These are phyloP conservation scores for Myripristis murdjan DNA, from an alignment of 2,797 vertebrate genomes.

Conservation along the genomic window DNA sequence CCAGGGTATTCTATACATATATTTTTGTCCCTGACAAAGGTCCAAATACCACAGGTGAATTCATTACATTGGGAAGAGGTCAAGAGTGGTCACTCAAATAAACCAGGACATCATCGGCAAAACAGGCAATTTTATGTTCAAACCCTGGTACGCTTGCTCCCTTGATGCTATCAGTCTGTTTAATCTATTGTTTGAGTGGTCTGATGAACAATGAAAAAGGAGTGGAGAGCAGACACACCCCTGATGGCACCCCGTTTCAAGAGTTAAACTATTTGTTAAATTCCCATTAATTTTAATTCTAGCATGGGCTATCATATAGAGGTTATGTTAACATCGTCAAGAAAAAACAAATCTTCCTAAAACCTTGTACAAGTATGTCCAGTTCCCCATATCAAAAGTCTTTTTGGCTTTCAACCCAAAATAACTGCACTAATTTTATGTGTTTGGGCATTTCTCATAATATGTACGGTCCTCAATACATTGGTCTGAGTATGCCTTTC, in stretches of 20 bases:
- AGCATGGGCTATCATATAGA: conserved; percentile 9
- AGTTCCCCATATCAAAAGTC: conserved; percentile 24
- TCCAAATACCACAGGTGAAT: background rate
- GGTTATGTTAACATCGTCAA: conserved; percentile 4
- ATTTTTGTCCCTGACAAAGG: conserved; percentile 11
- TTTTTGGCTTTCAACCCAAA: conserved; percentile 33
- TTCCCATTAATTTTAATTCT: conserved; percentile 21
- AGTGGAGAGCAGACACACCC: conserved; percentile 5
- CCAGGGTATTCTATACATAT: conserved; percentile 26
- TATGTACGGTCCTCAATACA: conserved; percentile 29
- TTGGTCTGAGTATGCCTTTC: conserved; percentile 39
- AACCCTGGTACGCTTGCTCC: background rate
- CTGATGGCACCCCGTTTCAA: conserved; percentile 27
- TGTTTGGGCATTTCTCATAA: conserved; percentile 16
- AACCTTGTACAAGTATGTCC: conserved; percentile 22
- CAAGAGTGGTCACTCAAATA: conserved; percentile 1
- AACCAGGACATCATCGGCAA: conserved; percentile 27
- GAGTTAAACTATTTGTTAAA: background rate
- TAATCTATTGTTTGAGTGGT: conserved; percentile 21
- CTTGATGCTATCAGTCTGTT: conserved; percentile 12
- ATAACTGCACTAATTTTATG: background rate
- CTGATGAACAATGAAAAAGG: conserved; percentile 45
- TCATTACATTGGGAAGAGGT: conserved; percentile 11
- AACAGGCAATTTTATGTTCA: conserved; percentile 12
- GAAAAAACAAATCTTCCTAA: conserved; percentile 22